Percentiles rank a stretch among this genome's conserved stretches.
These are phyloP conservation scores for Aradophagus sp. DNA, from an alignment of 1,140 invertebrate genomes.

Conservation along the genomic window DNA sequence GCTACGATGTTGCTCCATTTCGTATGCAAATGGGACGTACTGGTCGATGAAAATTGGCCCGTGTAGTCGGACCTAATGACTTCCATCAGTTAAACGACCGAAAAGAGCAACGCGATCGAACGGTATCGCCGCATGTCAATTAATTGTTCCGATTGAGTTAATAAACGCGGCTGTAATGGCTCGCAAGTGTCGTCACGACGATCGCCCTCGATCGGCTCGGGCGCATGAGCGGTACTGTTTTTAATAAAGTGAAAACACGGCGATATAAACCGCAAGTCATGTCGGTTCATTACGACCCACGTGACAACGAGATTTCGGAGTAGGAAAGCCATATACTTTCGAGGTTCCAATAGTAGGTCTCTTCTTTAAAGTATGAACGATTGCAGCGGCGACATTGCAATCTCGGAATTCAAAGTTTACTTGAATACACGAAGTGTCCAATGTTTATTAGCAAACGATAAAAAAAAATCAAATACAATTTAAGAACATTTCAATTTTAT, in stretches of 20 bases:
- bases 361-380: too few relatives aligned
- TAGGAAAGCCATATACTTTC: slow-evolving; percentile 64
- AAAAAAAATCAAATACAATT: not conserved
- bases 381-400: too few relatives aligned
- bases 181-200: slow-evolving; percentile 8
- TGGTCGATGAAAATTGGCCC: slow-evolving; percentile 10
- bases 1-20: slow-evolving; percentile 10
- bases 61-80: slow-evolving; percentile 8
- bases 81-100: not conserved
- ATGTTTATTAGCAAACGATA: too few relatives aligned
- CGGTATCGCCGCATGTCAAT: slow-evolving; percentile 9
- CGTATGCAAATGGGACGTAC: slow-evolving; percentile 10
- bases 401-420: too few relatives aligned
- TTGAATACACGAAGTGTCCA: too few relatives aligned
- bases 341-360: too few relatives aligned
- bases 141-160: slow-evolving; percentile 27
- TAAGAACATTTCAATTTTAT: not conserved
- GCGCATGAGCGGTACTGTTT: slow-evolving; percentile 71
- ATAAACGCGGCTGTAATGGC: slow-evolving; percentile 15
- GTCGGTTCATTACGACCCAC: slow-evolving; percentile 71
- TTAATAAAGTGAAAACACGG: slow-evolving; percentile 73
- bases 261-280: slow-evolving; percentile 70
- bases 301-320: slow-evolving; percentile 67
- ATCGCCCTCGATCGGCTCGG: slow-evolving; percentile 38
- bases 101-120: slow-evolving; percentile 6